These are phyloP conservation scores for Tipula confusa DNA, from an alignment of 2,888 invertebrate species.

Conservation along the genomic window DNA sequence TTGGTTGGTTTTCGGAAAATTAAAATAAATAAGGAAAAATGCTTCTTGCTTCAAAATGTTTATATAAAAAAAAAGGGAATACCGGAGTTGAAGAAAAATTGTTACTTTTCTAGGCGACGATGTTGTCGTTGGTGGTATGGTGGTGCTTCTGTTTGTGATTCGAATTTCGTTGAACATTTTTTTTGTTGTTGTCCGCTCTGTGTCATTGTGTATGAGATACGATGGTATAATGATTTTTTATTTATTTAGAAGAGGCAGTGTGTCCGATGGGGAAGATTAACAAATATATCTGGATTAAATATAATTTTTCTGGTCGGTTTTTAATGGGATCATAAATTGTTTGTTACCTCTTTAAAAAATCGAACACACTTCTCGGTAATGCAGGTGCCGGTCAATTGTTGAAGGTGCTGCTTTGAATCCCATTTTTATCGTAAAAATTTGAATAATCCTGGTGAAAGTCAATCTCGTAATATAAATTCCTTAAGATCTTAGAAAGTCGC, in stretches of 20 bases:
- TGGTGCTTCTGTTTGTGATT: background rate
- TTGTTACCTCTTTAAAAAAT: too few relatives aligned
- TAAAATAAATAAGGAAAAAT: constrained; percentile 20
- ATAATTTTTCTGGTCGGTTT: too few relatives aligned
- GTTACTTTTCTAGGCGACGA: background rate
- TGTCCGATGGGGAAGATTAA: background rate
- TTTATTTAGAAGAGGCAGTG: background rate
- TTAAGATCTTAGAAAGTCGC: too few relatives aligned
- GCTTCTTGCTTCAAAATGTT: background rate
- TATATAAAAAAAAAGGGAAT: background rate
- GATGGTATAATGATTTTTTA: background rate
- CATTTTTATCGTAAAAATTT: too few relatives aligned
- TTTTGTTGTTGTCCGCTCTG: background rate
- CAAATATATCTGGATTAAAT: background rate
- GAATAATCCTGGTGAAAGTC: too few relatives aligned
- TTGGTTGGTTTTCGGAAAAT: constrained; percentile 5
- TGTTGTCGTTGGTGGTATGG: background rate
- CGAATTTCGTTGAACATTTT: background rate
- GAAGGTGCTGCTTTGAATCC: too few relatives aligned
- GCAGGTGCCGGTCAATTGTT: too few relatives aligned
- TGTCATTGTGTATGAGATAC: background rate
- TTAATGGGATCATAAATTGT: too few relatives aligned
- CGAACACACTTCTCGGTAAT: too few relatives aligned
- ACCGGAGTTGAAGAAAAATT: background rate
- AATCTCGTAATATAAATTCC: too few relatives aligned